Evolutionary conservation across 92 coral and sea anemone species (phyloP), one percentile per base, ranked within the genome.

Genomic region (Micromussa lordhowensis): DNA sequence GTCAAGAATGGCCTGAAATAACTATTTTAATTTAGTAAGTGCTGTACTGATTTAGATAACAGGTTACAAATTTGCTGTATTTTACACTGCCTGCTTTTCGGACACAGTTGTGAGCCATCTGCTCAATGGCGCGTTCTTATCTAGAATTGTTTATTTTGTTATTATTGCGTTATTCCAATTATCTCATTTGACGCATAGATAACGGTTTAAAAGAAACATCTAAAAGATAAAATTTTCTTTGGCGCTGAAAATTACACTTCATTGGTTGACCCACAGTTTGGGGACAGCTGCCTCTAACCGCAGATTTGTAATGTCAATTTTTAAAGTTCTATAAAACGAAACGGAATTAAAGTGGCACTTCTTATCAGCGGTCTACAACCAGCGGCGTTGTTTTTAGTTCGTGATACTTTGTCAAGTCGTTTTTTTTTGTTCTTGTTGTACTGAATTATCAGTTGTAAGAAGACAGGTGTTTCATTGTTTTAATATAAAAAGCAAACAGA

Each of bases 401-500:
- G 19, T 22, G 88, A 84, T 84, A 54, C 58, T 14, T 19, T 75
- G 35, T 68, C 44, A 26, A 57, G 32, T 63, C 51, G 59, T 73
- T 29, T 70, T 53, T 73, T 32, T 73, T 55, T 84, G 80, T 71
- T 59, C 57, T 74, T n/a, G 54, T 75, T 75, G 36, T 36, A 35
- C 24, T 51, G 36, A 21, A 73, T 75, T 21, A 80, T 59, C 31
- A 31, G 49, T 24, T 28, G 16, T 32, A 75, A 31, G 61, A 26
- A 26, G 74, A 77, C 89, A 86, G 79, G 83, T 86, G 89, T 86
- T 86, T 68, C 44, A 86, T 86, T 86, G 89, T 77, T 49, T 26
- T 75, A 31, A 68, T 48, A 30, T 29, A 5, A 40, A 85, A 77
- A 66, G 51, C 83, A 85, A 85, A 85, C 75, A 75, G 30, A 76